phyloP scores from a whole-genome alignment of 2,113 vertebrate species.

The Trichomycterus rosablanca region DNA sequence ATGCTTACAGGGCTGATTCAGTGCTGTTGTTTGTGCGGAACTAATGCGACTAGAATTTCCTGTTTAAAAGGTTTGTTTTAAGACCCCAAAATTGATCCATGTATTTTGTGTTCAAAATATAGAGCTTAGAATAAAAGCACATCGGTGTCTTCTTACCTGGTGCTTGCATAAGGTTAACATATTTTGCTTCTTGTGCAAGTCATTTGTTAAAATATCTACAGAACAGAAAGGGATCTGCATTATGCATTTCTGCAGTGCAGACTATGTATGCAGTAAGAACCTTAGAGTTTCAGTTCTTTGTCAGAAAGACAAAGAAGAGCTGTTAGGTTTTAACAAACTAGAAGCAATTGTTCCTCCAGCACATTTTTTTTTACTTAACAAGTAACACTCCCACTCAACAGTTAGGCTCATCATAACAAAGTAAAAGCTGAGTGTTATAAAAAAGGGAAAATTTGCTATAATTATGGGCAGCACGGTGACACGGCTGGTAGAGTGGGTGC shows the following conservation, averaged over 20 bases:
- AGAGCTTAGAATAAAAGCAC: not conserved
- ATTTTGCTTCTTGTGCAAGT: too few relatives aligned
- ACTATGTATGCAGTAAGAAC: not conserved
- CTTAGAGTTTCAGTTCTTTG: conserved; percentile 2
- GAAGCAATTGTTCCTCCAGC: too few relatives aligned
- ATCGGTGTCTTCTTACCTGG: not conserved
- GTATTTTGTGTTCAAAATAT: not conserved
- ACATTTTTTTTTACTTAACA: not conserved
- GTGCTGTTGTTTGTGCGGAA: not conserved
- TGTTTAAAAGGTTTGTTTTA: not conserved
- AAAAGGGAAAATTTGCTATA: too few relatives aligned
- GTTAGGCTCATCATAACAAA: too few relatives aligned
- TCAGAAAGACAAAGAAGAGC: not conserved
- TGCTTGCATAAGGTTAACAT: not conserved
- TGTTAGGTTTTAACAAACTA: not conserved
- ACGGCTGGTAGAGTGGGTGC: too few relatives aligned
- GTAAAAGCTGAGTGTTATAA: too few relatives aligned
- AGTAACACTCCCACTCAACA: too few relatives aligned
- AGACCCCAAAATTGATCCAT: not conserved
- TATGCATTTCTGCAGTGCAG: not conserved
- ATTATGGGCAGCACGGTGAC: too few relatives aligned
- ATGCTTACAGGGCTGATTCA: not conserved
- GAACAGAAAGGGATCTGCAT: not conserved
- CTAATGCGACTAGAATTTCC: too few relatives aligned
- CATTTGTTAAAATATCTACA: not conserved